Conservation (phyloP, 2,797 vertebrate species). For the Pangasius sanitwongsei region DNA sequence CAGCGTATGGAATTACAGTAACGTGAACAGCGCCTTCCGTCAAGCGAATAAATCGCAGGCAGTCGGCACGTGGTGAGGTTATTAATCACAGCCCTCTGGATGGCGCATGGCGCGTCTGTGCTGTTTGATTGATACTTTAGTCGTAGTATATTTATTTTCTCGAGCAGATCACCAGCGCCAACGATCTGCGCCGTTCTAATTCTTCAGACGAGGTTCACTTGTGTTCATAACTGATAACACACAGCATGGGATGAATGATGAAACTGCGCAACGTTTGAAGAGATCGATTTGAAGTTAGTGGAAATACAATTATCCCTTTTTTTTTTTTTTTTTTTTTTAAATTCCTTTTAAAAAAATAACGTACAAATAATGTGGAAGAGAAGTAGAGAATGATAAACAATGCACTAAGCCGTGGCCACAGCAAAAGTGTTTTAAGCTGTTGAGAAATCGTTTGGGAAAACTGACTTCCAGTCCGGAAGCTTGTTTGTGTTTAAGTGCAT, state of each 20-base stretch:
- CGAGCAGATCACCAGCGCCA: slow-evolving; percentile 25
- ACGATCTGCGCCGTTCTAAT: slow-evolving; percentile 1
- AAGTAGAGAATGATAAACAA: not conserved
- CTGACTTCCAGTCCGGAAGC: not conserved
- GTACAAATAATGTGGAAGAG: not conserved
- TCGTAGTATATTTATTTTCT: slow-evolving; percentile 24
- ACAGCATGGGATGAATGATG: not conserved
- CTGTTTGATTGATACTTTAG: slow-evolving; percentile 41
- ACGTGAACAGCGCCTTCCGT: not conserved
- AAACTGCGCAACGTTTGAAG: not conserved
- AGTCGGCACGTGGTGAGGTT: not conserved
- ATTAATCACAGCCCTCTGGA: slow-evolving; percentile 23
- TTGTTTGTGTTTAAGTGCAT: not conserved
- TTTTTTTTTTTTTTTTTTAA: not conserved
- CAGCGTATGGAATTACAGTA: not conserved
- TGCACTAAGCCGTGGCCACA: not conserved
- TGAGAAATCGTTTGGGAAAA: not conserved
- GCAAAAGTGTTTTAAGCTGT: too few species aligned
- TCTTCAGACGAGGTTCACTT: slow-evolving; percentile 18
- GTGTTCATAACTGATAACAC: slow-evolving; percentile 38
- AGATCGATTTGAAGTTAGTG: not conserved
- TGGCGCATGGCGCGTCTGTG: not conserved
- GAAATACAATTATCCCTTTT: not conserved
- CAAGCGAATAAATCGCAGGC: not conserved
- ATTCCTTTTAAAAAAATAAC: too few species aligned